phyloP scores from a whole-genome alignment of 2,797 vertebrate genomes.

The Poecile montanus region DNA sequence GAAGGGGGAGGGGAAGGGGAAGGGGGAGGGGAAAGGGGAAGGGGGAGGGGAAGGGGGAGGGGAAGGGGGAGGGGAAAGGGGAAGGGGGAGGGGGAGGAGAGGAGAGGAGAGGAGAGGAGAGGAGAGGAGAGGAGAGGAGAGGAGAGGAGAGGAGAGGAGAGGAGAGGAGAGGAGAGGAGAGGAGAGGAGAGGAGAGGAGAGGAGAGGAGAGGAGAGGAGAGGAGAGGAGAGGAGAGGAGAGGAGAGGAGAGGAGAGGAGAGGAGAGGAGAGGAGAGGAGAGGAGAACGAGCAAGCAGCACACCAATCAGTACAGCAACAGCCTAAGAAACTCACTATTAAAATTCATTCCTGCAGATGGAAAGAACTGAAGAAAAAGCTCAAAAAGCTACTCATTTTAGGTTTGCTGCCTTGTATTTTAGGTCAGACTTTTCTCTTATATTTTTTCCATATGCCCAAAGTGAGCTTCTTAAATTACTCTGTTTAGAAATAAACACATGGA shows the following conservation, averaged over 20 bases:
- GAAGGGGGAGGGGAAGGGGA: no score
- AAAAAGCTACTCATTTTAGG: neutral
- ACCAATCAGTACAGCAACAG: fast-evolving
- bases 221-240: neutral
- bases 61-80: no score
- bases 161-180: neutral
- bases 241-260: neutral
- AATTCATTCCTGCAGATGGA: neutral
- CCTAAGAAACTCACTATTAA: neutral
- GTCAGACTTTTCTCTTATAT: conserved; percentile 3
- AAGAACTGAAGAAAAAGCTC: neutral
- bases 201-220: no score
- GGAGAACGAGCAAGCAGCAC: neutral
- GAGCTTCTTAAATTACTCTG: conserved; percentile 65
- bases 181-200: no score
- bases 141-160: no score
- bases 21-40: no score
- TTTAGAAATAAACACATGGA: conserved; percentile 75
- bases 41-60: no score
- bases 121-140: no score
- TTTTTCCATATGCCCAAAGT: conserved; percentile 42
- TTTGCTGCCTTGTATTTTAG: conserved; percentile 11
- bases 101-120: neutral
- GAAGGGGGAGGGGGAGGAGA: no score
- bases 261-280: no score